phyloP scores from a whole-genome alignment of 2,888 invertebrate species.

The Melikaiella ostensackeni region DNA sequence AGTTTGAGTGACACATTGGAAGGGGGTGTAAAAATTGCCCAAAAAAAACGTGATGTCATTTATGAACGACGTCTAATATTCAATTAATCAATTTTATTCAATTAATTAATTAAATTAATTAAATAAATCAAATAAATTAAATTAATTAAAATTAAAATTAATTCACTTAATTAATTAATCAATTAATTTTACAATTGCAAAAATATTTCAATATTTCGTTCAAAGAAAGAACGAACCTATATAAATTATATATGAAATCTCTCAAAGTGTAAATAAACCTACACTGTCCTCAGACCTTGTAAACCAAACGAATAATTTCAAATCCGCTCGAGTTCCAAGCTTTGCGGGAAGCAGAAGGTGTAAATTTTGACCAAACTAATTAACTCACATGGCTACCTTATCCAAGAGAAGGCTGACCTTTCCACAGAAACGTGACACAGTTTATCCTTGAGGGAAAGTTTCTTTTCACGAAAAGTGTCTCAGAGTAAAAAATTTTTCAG shows the following conservation, averaged over 20 bases:
- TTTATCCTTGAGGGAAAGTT: conserved; percentile 1
- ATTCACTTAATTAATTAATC: no score
- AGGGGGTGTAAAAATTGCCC: no score
- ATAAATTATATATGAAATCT: background rate
- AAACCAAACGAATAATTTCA: conserved; percentile 1
- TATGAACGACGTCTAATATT: no score
- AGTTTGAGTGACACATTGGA: no score
- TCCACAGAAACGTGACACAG: background rate
- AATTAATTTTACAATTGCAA: no score
- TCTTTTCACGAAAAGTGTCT: background rate
- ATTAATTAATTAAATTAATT: no score
- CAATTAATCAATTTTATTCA: no score
- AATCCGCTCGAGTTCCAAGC: background rate
- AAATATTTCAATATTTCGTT: no score
- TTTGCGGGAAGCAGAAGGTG: conserved; percentile 11
- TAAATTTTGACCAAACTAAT: conserved; percentile 16
- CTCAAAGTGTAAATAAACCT: background rate
- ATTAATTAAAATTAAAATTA: no score
- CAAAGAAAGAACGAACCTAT: no score
- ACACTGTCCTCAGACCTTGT: background rate
- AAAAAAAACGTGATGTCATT: no score
- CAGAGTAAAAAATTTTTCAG: background rate
- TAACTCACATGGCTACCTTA: conserved; percentile 9
- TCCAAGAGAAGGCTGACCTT: background rate
- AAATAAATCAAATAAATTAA: no score